Evolutionary conservation across 1,140 invertebrate genomes (phyloP).

Genomic region (Zaprionus davidi): DNA sequence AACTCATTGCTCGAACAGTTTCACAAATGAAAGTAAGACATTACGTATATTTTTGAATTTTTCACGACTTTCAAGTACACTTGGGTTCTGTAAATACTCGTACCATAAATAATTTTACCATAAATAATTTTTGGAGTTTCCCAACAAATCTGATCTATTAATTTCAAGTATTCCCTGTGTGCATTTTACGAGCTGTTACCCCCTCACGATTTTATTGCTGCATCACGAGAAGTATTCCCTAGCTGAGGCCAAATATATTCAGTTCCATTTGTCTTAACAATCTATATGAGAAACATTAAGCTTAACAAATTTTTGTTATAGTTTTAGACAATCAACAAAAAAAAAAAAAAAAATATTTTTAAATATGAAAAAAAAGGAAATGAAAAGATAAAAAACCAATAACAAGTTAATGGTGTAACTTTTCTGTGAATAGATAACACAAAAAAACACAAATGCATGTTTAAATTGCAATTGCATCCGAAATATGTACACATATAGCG

Average conservation of each 20-base stretch:
- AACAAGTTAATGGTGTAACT: conserved; percentile 82
- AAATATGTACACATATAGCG: conserved; percentile 47
- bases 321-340: conserved; percentile 79
- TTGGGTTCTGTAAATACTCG: not conserved
- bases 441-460: conserved; percentile 58
- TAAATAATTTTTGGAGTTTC: not conserved
- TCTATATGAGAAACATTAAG: conserved; percentile 48
- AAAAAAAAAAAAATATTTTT: conserved; percentile 46
- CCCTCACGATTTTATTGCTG: conserved; percentile 3
- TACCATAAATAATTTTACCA: not conserved
- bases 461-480: conserved; percentile 53
- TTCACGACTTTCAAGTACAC: not conserved
- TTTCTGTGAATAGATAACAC: conserved; percentile 78
- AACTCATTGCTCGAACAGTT: not conserved
- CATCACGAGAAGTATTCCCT: not conserved
- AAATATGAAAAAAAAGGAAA: conserved; percentile 43
- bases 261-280: conserved; percentile 27
- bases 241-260: conserved; percentile 28
- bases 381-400: conserved; percentile 52
- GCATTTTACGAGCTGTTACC: not conserved
- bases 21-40: not conserved
- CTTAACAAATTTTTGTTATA: conserved; percentile 76
- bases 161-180: conserved; percentile 11
- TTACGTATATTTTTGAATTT: not conserved
- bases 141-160: not conserved